Base-by-base conservation (phyloP, 1,140 invertebrate genomes). In the Proctacanthus coquilletti region DNA sequence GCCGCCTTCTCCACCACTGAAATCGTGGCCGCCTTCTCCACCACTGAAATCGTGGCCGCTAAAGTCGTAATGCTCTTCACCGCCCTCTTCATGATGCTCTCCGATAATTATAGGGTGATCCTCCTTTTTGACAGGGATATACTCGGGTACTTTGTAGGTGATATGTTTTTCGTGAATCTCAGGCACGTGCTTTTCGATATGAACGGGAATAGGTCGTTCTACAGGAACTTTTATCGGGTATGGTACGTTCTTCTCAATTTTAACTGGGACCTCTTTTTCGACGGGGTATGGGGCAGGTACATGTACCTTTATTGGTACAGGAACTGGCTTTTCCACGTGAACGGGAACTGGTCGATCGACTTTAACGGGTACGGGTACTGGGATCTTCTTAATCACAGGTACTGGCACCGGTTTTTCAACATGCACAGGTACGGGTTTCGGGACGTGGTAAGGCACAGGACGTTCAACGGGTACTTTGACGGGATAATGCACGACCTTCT, bases 381-480 rank as follows among this genome's bases (percentile, higher is more conserved):
- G 66, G 6, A 64, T 44, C 41, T 60, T 61, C 47, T 63, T 63
- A 42, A 59, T 69, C 17, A 77, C 73, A 40, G 70, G 70, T 45
- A 71, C 68, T 18, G 70, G 65, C 38, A 75, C 64, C 23, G 60
- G 57, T 45, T 75, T 75, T 45, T 71, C 70, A 9, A 75, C 71
- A 45, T 72, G 69, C 49, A 76, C 75, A 10, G 73, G 73, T 37
- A 74, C 68, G 39, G 63, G 68, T 44, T 73, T 73, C 47, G 73
- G 71, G 0, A 75, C 64, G 42, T 74, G 71, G 34, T 75, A 69
- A 4, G 75, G 71, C n/a, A 72, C 65, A 30, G 71, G 72, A 44
- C 68, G 64, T 29, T 78, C 75, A 21, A 75, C 68, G 3, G 61
- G 75, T 18, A 81, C 77, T 49, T 80, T 74, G 4, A 80, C 77